Base-by-base conservation (phyloP, 2,888 invertebrate species). In the Pocota personata region DNA sequence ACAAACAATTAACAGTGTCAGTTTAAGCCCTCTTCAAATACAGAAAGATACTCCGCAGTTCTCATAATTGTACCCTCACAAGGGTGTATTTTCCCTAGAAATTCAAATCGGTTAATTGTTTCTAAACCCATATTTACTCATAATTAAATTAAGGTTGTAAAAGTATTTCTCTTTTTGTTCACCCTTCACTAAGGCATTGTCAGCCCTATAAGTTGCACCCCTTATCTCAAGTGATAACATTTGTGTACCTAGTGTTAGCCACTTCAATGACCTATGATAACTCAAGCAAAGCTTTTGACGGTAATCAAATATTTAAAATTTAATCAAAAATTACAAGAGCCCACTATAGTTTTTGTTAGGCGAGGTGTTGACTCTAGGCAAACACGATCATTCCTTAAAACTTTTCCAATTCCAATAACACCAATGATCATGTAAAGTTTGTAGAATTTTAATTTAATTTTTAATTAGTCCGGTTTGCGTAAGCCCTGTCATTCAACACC, bases 251-350 rank as follows among this genome's bases (percentile, higher is more conserved):
- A 43, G 19, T 57, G 69, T 57, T 30, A 35, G 37, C 7, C 69
- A 82, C 69, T 76, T 57, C 46, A 76, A 57, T 75, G 75, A 82
- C 80, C 75, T 82, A 82, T 75, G 80, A 82, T 82, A 82, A 82
- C 80, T 46, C 8, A 50, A 35, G 7, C 4, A 14, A 66, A 40
- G 43, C 12, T 19, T 76, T 75, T 10, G 8, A 21, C 21, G 3
- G 3, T 35, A 7, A 7, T 32, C 16, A 55, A 27, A 55, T 10
- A 43, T 46, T 76, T 37, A 14, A 43, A 40, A 14, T 5, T 5
- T 1, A 30, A 30, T 32, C 27, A 12, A 55, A 55, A 16, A 19
- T 16, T 19, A 37, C 2, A 58, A 58, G 37, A 43, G 32, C 32
- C 52, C 64, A 79, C 62, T 72, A 12, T 0, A 66, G 30, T 12